Conservation (phyloP, 2,888 invertebrate species). For the Allygus modestus region DNA sequence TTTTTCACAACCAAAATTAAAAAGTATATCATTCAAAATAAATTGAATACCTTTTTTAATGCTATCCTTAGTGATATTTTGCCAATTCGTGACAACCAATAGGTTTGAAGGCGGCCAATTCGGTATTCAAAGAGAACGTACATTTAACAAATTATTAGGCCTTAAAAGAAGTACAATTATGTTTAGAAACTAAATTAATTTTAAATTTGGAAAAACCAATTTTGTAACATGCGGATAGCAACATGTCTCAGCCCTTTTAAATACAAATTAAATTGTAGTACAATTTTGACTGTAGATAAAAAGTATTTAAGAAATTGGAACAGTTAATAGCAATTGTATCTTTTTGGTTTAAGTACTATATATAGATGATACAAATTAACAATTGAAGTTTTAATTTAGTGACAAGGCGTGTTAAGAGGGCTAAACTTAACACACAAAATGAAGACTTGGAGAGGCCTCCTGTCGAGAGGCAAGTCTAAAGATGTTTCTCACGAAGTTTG, state of each 20-base stretch:
- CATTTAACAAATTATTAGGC: slow-evolving; percentile 3
- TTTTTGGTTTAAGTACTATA: too few species aligned
- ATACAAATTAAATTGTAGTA: neutral
- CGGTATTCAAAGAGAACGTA: too few species aligned
- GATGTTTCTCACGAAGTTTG: neutral
- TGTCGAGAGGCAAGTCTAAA: neutral
- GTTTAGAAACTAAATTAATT: neutral
- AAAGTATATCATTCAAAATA: neutral
- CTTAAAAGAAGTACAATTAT: neutral
- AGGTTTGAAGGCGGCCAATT: neutral
- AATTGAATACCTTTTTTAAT: neutral
- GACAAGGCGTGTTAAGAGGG: slow-evolving; percentile 26
- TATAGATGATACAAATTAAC: neutral
- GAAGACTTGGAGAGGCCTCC: neutral
- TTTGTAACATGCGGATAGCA: slow-evolving; percentile 38
- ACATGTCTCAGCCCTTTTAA: slow-evolving; percentile 47
- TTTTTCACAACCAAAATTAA: slow-evolving; percentile 47
- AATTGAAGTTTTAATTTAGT: neutral
- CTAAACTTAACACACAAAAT: slow-evolving; percentile 24
- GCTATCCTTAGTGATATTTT: slow-evolving; percentile 17
- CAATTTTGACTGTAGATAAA: neutral
- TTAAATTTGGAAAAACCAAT: neutral
- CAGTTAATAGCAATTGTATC: too few species aligned
- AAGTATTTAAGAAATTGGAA: neutral
- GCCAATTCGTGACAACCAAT: neutral